Evolutionary conservation across 2,113 vertebrate genomes (phyloP).

Genomic region (Percina caprodes): DNA sequence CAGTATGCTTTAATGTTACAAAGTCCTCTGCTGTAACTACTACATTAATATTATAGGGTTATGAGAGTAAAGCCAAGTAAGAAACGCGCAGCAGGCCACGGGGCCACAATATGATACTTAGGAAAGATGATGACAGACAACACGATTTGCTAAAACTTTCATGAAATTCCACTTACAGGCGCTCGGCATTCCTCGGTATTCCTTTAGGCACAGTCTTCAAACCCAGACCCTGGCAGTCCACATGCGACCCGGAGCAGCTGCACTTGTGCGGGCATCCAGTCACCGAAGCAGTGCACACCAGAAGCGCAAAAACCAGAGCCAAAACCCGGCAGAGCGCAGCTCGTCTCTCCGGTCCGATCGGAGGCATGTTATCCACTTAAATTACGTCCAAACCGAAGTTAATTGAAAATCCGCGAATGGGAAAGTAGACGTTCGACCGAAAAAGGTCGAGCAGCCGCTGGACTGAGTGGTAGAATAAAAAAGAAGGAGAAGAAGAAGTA

Average conservation of each 20-base stretch:
- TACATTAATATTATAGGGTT: background rate
- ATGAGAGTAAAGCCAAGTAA: background rate
- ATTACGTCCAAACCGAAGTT: slow-evolving; percentile 36
- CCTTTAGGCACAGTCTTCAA: slow-evolving; percentile 92
- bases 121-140: background rate
- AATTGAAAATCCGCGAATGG: slow-evolving; percentile 44
- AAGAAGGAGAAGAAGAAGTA: background rate
- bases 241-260: slow-evolving; percentile 95
- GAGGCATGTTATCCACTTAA: slow-evolving; percentile 82
- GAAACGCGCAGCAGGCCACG: background rate
- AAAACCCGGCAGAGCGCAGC: slow-evolving; percentile 78
- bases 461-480: background rate
- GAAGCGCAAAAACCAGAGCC: slow-evolving; percentile 81
- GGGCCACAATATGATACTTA: background rate
- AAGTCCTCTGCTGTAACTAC: background rate
- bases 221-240: slow-evolving; percentile 97
- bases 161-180: slow-evolving; percentile 88
- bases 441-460: slow-evolving; percentile 14
- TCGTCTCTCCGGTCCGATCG: slow-evolving; percentile 71
- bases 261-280: slow-evolving; percentile 95
- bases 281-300: slow-evolving; percentile 80
- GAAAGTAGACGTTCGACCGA: background rate
- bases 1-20: background rate
- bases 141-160: background rate
- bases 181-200: slow-evolving; percentile 94